These are phyloP conservation scores for Climacteris rufus DNA, from an alignment of 2,113 vertebrate genomes.

Conservation along the genomic window DNA sequence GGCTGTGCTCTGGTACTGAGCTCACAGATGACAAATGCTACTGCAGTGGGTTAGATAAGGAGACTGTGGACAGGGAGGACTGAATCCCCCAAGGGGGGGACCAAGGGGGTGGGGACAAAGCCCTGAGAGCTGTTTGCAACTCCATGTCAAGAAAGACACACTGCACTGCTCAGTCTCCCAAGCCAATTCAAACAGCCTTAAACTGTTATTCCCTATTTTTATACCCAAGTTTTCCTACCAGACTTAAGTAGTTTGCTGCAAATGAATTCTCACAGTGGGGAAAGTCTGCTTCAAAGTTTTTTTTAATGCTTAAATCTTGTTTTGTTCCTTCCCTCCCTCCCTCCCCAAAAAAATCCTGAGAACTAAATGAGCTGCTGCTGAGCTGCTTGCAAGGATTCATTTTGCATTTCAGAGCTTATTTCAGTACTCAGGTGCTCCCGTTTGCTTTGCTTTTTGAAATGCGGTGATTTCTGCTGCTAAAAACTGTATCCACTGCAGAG, in stretches of 20 bases:
- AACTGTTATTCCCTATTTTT: neutral
- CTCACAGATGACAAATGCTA: neutral
- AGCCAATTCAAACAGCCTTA: neutral
- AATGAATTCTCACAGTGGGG: neutral
- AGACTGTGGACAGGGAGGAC: neutral
- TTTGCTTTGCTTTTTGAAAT: neutral
- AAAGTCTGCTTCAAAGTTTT: neutral
- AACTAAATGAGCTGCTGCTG: neutral
- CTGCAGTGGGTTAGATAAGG: neutral
- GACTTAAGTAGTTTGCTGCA: neutral
- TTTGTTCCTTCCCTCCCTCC: neutral
- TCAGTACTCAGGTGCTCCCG: neutral
- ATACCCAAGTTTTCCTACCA: neutral
- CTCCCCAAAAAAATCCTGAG: neutral
- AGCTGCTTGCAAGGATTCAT: neutral
- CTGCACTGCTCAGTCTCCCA: neutral
- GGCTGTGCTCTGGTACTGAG: neutral
- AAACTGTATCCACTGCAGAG: neutral
- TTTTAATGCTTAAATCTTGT: neutral
- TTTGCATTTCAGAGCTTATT: neutral
- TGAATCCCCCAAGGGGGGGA: neutral
- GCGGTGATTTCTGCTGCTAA: neutral
- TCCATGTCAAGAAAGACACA: accelerated
- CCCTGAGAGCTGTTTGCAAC: neutral
- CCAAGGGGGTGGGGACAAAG: neutral